Evolutionary conservation across 2,888 invertebrate genomes (phyloP).

Genomic region (Nephrotoma guestfalica): DNA sequence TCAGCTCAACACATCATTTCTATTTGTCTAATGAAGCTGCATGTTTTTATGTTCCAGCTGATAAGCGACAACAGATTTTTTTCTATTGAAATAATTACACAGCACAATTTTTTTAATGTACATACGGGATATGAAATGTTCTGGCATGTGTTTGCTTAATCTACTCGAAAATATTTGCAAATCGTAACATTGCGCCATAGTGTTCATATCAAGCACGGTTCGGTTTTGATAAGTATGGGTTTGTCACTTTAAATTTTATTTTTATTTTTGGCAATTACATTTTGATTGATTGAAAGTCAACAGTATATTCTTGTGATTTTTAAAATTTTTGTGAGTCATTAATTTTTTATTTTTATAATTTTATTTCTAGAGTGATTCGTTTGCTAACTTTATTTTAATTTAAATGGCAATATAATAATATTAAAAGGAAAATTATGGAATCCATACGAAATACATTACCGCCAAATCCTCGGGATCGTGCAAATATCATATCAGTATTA

Average conservation of each 20-base stretch:
- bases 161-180: not conserved
- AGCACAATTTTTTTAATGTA: not conserved
- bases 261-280: not conserved
- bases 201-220: not conserved
- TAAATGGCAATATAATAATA: not conserved
- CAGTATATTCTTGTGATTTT: not conserved
- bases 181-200: not conserved
- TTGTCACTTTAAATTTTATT: not conserved
- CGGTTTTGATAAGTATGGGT: not conserved
- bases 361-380: not conserved
- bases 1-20: not conserved
- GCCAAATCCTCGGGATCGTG: slow-evolving; percentile 32
- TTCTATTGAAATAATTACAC: not conserved
- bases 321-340: not conserved
- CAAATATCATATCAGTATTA: slow-evolving; percentile 32
- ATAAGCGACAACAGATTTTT: not conserved
- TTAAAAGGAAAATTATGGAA: not conserved
- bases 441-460: not conserved
- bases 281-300: not conserved
- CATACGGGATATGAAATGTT: not conserved
- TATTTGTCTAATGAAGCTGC: not conserved
- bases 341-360: not conserved
- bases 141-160: not conserved
- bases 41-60: not conserved
- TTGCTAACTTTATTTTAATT: not conserved